phyloP scores from a whole-genome alignment of 1,140 invertebrate species.

The Drosophila nikananu region DNA sequence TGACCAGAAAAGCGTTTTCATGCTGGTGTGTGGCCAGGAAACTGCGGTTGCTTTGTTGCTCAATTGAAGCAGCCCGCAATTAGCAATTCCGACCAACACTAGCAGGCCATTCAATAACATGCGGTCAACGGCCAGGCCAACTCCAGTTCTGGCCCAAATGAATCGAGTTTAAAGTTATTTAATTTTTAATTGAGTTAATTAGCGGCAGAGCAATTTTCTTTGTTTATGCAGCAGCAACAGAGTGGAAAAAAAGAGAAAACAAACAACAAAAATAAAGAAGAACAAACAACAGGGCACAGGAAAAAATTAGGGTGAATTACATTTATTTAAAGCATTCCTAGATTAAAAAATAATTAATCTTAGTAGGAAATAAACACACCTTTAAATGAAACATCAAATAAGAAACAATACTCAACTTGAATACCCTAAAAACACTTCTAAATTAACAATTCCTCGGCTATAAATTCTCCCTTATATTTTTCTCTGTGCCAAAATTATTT shows the following conservation, averaged over 20 bases:
- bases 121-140: slow-evolving; percentile 33
- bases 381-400: too few relatives aligned
- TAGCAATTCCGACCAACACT: slow-evolving; percentile 63
- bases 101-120: slow-evolving; percentile 57
- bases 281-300: slow-evolving; percentile 1
- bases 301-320: neutral
- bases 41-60: slow-evolving; percentile 57
- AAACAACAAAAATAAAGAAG: neutral
- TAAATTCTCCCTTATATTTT: neutral
- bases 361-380: neutral
- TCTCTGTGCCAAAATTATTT: slow-evolving; percentile 1
- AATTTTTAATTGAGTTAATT: slow-evolving; percentile 82
- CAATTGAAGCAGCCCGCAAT: slow-evolving; percentile 54
- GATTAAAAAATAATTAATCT: neutral
- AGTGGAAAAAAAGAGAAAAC: neutral
- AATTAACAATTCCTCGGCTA: neutral
- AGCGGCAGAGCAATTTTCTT: slow-evolving; percentile 64
- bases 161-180: slow-evolving; percentile 73
- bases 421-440: too few relatives aligned
- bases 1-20: slow-evolving; percentile 5
- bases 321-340: neutral
- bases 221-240: slow-evolving; percentile 71
- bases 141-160: slow-evolving; percentile 15
- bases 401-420: neutral
- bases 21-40: slow-evolving; percentile 40